Base-by-base conservation (phyloP, 2,113 vertebrate species). In the Proterorhinus semilunaris region DNA sequence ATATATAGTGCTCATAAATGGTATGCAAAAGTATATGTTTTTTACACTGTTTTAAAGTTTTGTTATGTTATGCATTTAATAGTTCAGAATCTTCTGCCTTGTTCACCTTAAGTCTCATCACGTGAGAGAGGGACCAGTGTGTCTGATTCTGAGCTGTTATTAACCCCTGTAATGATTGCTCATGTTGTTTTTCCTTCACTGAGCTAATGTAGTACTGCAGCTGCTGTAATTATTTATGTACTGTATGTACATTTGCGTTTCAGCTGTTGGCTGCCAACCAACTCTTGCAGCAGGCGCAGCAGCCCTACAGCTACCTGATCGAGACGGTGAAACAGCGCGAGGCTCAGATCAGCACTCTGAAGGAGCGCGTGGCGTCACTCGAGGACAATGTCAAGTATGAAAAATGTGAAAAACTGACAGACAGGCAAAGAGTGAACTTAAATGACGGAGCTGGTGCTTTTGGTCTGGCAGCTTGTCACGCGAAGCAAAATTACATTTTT, bases 271-370 rank as follows among this genome's bases (percentile, higher is more conserved):
- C 88, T 71, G 92, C 95, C 75, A 98, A 96, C 85, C 92, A 91
- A 53, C 91, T 99, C 70, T 83, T 99, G 70, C 91, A 88, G 83
- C 95, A 97, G 89, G 91, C 94, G 16, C 95, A 98, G 53, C 98
- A 99, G 63, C 98, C 98, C 0, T 94, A 98, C 78, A 95, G 95
- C 83, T 99, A 96, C 76, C 93, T 99, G 68, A 93, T 98, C 17
- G 96, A 97, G 79, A 93, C 94, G 0, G 93, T 98, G 49, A 94
- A 92, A 21, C 95, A 96, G 82, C 93, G 93, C 82, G 96, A 99
- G 74, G 83, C 90, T n/a, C 95, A 96, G 76, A 95, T 98, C 86
- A 82, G 76, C 68, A 51, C 78, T 0, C 90, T 95, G 71, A 94
- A 92, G 79, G 92, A 95, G 63, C 90, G 64, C 1, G 81, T 96